Base-by-base conservation (phyloP, 2,113 vertebrate species). In the Galbula dea region DNA sequence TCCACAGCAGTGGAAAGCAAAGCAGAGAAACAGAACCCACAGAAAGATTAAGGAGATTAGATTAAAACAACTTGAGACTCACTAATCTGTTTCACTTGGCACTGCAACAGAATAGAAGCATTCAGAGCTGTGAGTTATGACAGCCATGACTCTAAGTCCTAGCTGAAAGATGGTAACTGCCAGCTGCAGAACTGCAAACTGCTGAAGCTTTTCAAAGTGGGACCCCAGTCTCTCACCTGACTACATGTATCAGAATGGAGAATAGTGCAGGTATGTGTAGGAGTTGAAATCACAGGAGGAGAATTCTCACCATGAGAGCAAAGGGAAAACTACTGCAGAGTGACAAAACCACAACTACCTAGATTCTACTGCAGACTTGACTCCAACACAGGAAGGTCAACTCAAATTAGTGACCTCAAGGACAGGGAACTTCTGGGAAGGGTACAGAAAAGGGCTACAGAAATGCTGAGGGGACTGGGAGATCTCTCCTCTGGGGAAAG, bases 31-130 rank as follows among this genome's bases (percentile, higher is more conserved):
- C 81, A 94, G n/a, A 92, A 84, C 37, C 63, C 48, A 86, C 61
- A 59, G 37, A 63, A 83, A 92, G 68, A 96, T 88, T 88, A 90
- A 81, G 78, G 77, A 92, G 68, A 95, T 83, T 86, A 95, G 79
- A 93, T 82, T 82, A 91, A 83, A 91, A 23, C 73, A 85, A 83
- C 18, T 52, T 79, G 71, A 94, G 71, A 68, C 39, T 39, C 4
- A 3, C 59, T 93, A 59, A 90, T 90, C 73, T 92, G 77, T 94
- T 93, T 94, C 68, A 77, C 83, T 93, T 93, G 86, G 89, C 91
- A 71, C 0, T 75, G 48, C 92, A 87, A 76, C 69, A 91, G 61
- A 90, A 78, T 32, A 92, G 52, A 45, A 91, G 74, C 49, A 32
- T 68, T 68, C 36, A 76, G 78, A 87, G 22, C 57, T 57, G 62